Evolutionary conservation across 2,113 vertebrate genomes (phyloP), one percentile per base, ranked within the genome.

Genomic region (Gallinago paraguaiae): DNA sequence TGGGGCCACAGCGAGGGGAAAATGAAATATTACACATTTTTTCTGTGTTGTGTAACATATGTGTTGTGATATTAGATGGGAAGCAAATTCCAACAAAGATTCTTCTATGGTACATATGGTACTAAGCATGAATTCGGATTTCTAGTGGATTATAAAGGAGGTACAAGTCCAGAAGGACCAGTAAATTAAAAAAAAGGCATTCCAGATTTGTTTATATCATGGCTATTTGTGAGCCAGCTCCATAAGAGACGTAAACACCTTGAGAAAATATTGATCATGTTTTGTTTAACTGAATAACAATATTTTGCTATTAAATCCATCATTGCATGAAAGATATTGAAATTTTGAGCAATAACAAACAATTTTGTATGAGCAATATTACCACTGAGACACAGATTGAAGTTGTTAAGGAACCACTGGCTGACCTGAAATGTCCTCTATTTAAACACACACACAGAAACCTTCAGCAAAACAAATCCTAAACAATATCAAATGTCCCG

Each of bases 261-360:
- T 88, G 39, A 97, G 92, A 94, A 93, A 97, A 95, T 37, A n/a
- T 82, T 71, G 65, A 93, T 93, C 83, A 82, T 77, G 63, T 78
- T 97, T 95, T 94, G 74, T 90, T 97, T 96, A 96, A 95, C 63
- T 53, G 70, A 94, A 82, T 86, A 97, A 93, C 81, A 96, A 85
- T 96, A 88, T 96, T 97, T 97, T 97, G 92, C 93, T 96, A 97
- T 97, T 98, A 98, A 98, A 98, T 97, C 97, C 78, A 95, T 97
- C 96, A 97, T 97, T 94, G 60, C 96, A 96, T 97, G 79, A 90
- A 97, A 94, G 69, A 94, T 90, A 97, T 97, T 97, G 95, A 97
- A 98, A 97, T 94, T 96, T 96, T 96, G 86, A 97, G 94, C 93
- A 98, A 96, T 94, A 97, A 95, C 96, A 97, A 95, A 95, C 95